phyloP scores from a whole-genome alignment of 2,113 vertebrate genomes.

The Odontophorus gujanensis region DNA sequence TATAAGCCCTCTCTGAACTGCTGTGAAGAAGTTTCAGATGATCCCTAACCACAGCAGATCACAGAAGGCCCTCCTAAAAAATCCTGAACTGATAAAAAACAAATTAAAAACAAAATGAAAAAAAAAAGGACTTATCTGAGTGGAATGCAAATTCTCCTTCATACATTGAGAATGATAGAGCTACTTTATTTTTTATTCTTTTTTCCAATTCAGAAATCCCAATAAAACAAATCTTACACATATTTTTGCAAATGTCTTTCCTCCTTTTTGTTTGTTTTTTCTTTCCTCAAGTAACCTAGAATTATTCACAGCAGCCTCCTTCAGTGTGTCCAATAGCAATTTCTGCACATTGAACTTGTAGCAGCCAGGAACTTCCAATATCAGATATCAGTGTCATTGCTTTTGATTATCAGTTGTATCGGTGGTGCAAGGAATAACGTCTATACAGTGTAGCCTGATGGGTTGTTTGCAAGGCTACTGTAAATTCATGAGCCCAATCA shows the following conservation, averaged over 20 bases:
- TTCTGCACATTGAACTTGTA: background rate
- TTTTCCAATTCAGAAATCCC: background rate
- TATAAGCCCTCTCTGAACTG: background rate
- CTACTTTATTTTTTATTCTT: background rate
- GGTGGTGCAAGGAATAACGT: background rate
- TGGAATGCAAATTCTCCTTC: background rate
- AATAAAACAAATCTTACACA: background rate
- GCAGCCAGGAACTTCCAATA: background rate
- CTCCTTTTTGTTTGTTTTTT: background rate
- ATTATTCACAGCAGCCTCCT: background rate
- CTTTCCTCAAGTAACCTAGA: background rate
- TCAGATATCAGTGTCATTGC: background rate
- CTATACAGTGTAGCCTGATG: background rate
- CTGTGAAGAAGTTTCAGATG: background rate
- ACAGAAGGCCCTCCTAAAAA: background rate
- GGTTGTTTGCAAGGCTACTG: background rate
- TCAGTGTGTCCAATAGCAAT: background rate
- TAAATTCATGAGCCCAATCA: background rate
- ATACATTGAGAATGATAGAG: background rate
- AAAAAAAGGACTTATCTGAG: background rate
- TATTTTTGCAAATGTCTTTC: background rate
- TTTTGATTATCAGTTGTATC: background rate
- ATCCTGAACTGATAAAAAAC: background rate
- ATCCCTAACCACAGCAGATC: background rate
- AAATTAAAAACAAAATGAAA: background rate